Evolutionary conservation across 2,888 invertebrate genomes (phyloP).

Genomic region (Plagodis dolabraria): DNA sequence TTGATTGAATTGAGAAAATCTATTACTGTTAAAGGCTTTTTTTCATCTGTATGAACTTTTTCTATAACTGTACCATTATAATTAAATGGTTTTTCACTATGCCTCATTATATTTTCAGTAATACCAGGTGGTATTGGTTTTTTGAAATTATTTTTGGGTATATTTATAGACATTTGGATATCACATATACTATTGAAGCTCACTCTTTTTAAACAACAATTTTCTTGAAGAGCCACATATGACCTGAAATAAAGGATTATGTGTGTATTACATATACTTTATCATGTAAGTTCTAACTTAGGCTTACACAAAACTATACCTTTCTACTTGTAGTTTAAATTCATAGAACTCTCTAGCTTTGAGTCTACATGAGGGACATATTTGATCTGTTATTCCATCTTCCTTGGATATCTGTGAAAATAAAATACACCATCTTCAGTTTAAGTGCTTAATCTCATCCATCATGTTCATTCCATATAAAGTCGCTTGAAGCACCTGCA

Average conservation of each 20-base stretch:
- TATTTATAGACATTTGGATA: conserved; percentile 50
- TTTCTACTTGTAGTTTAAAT: conserved; percentile 60
- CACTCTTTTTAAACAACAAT: conserved; percentile 46
- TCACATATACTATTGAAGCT: conserved; percentile 58
- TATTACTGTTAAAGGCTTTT: conserved; percentile 45
- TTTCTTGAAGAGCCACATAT: conserved; percentile 47
- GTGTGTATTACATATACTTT: no score
- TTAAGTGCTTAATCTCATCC: no score
- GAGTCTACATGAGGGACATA: conserved; percentile 66
- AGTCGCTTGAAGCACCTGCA: no score
- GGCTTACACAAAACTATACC: conserved; percentile 35
- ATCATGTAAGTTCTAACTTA: no score
- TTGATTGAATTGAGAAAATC: conserved; percentile 58
- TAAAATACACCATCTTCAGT: not conserved
- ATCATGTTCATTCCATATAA: no score
- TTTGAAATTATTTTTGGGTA: conserved; percentile 35
- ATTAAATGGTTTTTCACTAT: conserved; percentile 32
- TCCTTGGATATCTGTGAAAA: conserved; percentile 45
- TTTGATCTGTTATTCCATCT: conserved; percentile 44
- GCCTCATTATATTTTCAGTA: conserved; percentile 35
- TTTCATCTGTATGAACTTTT: conserved; percentile 32
- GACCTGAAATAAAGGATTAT: conserved; percentile 42
- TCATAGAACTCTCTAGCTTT: conserved; percentile 58
- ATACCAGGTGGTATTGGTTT: conserved; percentile 33
- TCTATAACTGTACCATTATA: conserved; percentile 51